Evolutionary conservation across 2,113 vertebrate species (phyloP).

Genomic region (Dipodomys ordii): DNA sequence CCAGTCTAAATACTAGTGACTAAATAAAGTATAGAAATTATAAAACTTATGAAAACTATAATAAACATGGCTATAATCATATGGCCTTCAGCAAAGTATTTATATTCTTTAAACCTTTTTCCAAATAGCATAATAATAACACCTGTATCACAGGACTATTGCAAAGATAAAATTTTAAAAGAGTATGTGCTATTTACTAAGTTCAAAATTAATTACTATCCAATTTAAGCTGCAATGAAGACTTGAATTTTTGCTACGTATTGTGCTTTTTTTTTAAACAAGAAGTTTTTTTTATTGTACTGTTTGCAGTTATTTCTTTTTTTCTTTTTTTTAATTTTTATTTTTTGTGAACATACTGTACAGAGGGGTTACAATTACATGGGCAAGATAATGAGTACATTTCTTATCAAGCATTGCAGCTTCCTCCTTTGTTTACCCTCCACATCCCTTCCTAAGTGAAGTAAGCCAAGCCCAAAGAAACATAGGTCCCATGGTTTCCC

Average conservation of each 20-base stretch:
- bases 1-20: not conserved
- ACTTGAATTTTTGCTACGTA: not conserved
- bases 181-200: not conserved
- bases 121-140: not conserved
- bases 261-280: not conserved
- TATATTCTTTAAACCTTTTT: not conserved
- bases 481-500: too few species aligned
- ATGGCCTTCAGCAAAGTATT: not conserved
- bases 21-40: not conserved
- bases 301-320: too few species aligned
- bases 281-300: too few species aligned
- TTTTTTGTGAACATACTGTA: too few species aligned
- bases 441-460: too few species aligned
- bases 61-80: not conserved
- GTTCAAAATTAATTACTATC: not conserved
- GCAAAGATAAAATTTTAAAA: not conserved
- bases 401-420: too few species aligned
- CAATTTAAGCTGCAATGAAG: not conserved
- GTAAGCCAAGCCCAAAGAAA: too few species aligned
- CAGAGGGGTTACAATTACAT: too few species aligned
- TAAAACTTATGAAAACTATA: not conserved
- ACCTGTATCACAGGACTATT: not conserved
- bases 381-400: too few species aligned
- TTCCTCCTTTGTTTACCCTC: too few species aligned
- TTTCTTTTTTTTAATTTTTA: too few species aligned